phyloP scores from a whole-genome alignment of 2,113 vertebrate species.

The Nerophis lumbriciformis region DNA sequence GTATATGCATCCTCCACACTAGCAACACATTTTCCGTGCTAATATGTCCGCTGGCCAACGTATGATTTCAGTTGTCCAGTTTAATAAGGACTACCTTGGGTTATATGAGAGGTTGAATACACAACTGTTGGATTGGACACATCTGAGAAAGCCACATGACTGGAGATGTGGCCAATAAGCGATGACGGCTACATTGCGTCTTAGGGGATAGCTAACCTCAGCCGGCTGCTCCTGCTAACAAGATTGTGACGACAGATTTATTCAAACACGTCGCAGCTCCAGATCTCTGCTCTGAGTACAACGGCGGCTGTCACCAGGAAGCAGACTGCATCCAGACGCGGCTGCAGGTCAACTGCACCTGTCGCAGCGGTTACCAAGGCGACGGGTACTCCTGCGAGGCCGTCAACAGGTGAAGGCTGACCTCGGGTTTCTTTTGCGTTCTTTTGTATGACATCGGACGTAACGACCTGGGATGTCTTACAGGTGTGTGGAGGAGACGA shows the following conservation, averaged over 20 bases:
- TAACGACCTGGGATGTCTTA: not conserved
- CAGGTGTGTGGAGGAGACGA: slow-evolving; percentile 72
- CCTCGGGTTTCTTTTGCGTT: not conserved
- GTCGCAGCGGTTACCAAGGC: slow-evolving; percentile 72
- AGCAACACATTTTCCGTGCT: no score
- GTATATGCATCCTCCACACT: no score
- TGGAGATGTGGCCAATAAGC: not conserved
- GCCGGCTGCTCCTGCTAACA: no score
- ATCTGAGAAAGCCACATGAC: not conserved
- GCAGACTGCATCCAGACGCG: slow-evolving; percentile 78
- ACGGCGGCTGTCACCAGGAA: slow-evolving; percentile 76
- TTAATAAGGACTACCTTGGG: no score
- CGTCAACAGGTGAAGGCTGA: slow-evolving; percentile 60
- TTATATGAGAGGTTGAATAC: not conserved
- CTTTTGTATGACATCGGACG: not conserved
- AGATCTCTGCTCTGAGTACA: slow-evolving; percentile 74
- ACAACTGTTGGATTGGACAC: no score
- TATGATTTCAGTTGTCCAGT: no score
- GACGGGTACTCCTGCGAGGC: slow-evolving; percentile 78
- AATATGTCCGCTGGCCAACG: no score
- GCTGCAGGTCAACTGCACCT: slow-evolving; percentile 70
- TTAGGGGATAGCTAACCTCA: no score
- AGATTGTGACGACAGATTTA: slow-evolving; percentile 6
- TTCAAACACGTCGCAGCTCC: slow-evolving; percentile 62
- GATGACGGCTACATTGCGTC: not conserved